Evolutionary conservation across 2,797 vertebrate species (phyloP).

Genomic region (Xyrichtys novacula): DNA sequence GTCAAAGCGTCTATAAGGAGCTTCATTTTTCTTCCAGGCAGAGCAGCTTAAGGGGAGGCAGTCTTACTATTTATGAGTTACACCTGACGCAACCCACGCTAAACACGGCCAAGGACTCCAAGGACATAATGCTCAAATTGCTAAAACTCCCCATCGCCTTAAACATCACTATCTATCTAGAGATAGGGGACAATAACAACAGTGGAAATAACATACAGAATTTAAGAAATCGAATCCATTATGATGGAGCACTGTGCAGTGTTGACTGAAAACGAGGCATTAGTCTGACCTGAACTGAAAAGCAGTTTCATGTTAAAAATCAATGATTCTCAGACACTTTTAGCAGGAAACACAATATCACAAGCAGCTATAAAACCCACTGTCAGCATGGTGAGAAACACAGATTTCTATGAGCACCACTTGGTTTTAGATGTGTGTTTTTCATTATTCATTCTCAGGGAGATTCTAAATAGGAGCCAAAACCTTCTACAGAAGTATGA

Average conservation of each 20-base stretch:
- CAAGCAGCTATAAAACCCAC: not conserved
- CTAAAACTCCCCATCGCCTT: constrained; percentile 46
- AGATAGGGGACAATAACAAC: not conserved
- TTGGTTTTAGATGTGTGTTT: not conserved
- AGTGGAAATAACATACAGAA: not conserved
- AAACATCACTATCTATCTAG: constrained; percentile 44
- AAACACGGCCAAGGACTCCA: constrained; percentile 31
- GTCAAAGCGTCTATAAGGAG: constrained; percentile 22
- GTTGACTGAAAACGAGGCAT: not conserved
- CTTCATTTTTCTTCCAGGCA: constrained; percentile 8
- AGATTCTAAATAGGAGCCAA: not conserved
- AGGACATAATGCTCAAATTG: constrained; percentile 52
- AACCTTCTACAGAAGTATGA: too few species aligned
- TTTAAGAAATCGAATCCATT: not conserved
- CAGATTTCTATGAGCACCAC: not conserved
- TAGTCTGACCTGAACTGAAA: not conserved
- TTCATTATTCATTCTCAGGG: not conserved
- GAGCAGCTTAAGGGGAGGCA: constrained; percentile 6
- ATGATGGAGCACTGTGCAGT: not conserved
- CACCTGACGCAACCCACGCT: constrained; percentile 42
- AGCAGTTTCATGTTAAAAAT: not conserved
- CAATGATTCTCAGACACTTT: not conserved
- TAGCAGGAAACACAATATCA: not conserved
- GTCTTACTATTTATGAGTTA: constrained; percentile 25
- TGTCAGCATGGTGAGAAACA: not conserved